Conservation (phyloP, 2,888 invertebrate species). For the Andricus curvator region DNA sequence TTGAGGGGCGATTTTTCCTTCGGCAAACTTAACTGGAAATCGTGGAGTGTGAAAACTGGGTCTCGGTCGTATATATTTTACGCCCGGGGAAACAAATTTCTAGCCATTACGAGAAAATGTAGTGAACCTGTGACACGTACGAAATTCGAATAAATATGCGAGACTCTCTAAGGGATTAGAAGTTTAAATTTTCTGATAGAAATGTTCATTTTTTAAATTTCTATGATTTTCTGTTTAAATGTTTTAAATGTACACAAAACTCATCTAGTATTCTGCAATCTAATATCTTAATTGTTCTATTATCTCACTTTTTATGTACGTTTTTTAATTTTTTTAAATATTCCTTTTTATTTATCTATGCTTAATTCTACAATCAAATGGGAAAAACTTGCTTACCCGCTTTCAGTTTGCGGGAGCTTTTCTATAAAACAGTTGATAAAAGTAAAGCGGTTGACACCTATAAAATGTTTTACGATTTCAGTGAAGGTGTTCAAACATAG, state of each 20-base stretch:
- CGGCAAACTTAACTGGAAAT: slow-evolving; percentile 22
- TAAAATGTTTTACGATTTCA: background rate
- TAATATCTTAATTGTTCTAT: background rate
- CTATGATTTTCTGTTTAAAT: background rate
- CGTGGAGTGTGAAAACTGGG: slow-evolving; percentile 41
- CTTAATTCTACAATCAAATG: background rate
- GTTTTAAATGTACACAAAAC: too few relatives aligned
- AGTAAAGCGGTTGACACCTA: background rate
- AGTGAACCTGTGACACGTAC: slow-evolving; percentile 20
- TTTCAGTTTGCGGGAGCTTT: background rate
- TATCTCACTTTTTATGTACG: background rate
- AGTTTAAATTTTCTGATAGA: background rate
- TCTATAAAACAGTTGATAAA: background rate
- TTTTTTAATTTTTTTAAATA: background rate
- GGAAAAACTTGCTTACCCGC: background rate
- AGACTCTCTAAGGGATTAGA: background rate
- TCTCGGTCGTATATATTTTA: slow-evolving; percentile 45
- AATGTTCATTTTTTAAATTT: background rate
- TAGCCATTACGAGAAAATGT: slow-evolving; percentile 38
- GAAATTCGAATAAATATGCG: slow-evolving; percentile 25
- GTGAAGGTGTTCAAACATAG: background rate
- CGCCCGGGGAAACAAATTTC: slow-evolving; percentile 43
- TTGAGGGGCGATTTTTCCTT: background rate
- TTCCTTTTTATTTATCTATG: background rate
- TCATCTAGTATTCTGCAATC: too few relatives aligned